A percentile compares a stretch with the other conserved stretches of the same genome.
phyloP scores from a whole-genome alignment of 2,888 invertebrate species.

The Pegoplata infirma region DNA sequence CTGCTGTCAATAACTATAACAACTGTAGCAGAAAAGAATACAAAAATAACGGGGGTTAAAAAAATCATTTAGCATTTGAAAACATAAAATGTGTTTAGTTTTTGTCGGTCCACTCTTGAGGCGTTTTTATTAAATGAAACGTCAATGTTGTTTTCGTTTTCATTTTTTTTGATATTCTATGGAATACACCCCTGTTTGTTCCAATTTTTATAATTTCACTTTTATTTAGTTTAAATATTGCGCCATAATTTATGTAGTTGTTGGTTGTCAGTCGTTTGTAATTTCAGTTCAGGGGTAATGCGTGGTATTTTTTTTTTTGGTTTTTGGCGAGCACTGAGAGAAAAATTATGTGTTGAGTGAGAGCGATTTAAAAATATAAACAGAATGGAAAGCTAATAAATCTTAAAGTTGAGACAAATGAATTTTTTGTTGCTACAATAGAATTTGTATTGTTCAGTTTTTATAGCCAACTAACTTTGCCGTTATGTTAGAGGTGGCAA shows the following conservation, averaged over 20 bases:
- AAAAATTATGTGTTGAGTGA: too few species aligned
- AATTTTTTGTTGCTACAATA: too few species aligned
- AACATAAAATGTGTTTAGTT: constrained; percentile 12
- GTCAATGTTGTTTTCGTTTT: constrained; percentile 41
- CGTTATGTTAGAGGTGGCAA: too few species aligned
- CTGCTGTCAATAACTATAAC: constrained; percentile 30
- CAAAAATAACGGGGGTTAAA: constrained; percentile 39
- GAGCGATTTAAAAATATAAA: too few species aligned
- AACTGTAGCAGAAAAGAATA: background rate
- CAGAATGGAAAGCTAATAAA: too few species aligned
- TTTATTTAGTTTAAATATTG: constrained; percentile 30
- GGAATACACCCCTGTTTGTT: constrained; percentile 28
- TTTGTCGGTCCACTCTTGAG: constrained; percentile 45
- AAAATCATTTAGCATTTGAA: background rate
- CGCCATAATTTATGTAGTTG: constrained; percentile 35
- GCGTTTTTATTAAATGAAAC: constrained; percentile 47
- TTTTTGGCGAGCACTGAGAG: background rate
- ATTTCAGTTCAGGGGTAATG: constrained; percentile 57
- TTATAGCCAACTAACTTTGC: too few species aligned
- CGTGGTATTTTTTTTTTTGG: constrained; percentile 18
- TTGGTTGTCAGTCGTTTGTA: constrained; percentile 29
- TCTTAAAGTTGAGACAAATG: too few species aligned
- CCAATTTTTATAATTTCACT: constrained; percentile 33
- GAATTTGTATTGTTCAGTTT: too few species aligned
- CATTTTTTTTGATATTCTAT: constrained; percentile 26